Base-by-base conservation (phyloP, 2,888 invertebrate genomes). In the Lasioglossum figueresi region DNA sequence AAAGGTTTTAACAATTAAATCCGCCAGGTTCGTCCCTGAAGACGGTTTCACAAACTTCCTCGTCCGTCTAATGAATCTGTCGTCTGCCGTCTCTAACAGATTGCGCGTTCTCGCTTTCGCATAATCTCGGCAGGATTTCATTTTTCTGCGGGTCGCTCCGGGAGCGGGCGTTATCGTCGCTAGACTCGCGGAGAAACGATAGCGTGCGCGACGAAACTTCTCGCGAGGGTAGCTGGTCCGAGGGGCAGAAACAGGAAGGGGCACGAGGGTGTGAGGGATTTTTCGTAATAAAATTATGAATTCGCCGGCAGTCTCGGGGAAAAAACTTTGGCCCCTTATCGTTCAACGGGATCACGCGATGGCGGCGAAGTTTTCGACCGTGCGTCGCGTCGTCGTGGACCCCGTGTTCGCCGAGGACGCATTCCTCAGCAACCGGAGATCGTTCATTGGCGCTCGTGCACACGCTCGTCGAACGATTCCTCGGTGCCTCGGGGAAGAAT, bases 231-330 rank as follows among this genome's bases (percentile, higher is more conserved):
- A n/a, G 52, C 23, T 10, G n/a, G 23, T 3, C 23, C 23, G 10
- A 52, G 27, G 76, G n/a, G 14, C 12, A 43, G 82, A 63, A 16
- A 16, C 16, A 23, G 12, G 34, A 10, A 6, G 14, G 14, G 48
- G 56, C 48, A 56, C 16, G 40, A 23, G 48, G 43, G 52, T 31
- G 23, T 19, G 34, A 10, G 19, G 63, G 45, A 82, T 84, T 78
- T 82, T 63, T 74, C 68, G 59, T 83, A 77, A 84, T 76, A 77
- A 84, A 80, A 84, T 85, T 84, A 83, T 84, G 79, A 80, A 76
- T 52, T 74, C 45, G 76, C 34, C 68, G 40, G 66, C 66, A 8
- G 70, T 71, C 70, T 27, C 3, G 23, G 5, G 34, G 48, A 52
- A 76, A 79, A 83, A 76, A 73, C 45, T 79, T 83, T 48, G 66